Conservation (phyloP, 2,797 vertebrate genomes). For the Eulemur albifrons region DNA sequence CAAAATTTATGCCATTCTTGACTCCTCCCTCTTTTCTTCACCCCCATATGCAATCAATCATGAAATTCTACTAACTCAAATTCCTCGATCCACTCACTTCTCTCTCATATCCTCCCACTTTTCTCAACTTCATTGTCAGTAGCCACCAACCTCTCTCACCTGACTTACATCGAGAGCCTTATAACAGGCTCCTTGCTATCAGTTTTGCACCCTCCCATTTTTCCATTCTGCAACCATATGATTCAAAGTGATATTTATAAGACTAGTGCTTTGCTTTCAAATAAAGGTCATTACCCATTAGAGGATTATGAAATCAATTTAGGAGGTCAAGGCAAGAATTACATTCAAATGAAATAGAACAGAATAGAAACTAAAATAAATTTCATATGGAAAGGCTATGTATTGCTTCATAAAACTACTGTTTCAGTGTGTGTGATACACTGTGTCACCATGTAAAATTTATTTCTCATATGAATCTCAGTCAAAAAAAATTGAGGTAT, state of each 20-base stretch:
- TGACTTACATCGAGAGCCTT: neutral
- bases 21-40: neutral
- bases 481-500: neutral
- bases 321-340: neutral
- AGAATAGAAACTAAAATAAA: constrained; percentile 42
- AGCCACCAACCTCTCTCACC: neutral
- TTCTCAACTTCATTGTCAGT: neutral
- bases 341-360: constrained; percentile 18
- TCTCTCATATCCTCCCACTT: neutral
- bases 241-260: neutral
- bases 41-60: neutral
- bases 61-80: neutral
- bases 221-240: neutral
- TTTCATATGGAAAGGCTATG: neutral
- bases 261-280: constrained; percentile 6
- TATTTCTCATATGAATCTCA: constrained; percentile 2
- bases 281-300: neutral
- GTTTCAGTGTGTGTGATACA: neutral
- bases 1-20: neutral
- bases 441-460: neutral
- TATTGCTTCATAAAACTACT: neutral
- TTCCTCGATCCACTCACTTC: neutral
- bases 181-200: neutral
- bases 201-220: neutral
- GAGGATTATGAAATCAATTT: neutral